These are phyloP conservation scores for Ictidomys tridecemlineatus DNA, from an alignment of 2,113 vertebrate species.

Conservation along the genomic window DNA sequence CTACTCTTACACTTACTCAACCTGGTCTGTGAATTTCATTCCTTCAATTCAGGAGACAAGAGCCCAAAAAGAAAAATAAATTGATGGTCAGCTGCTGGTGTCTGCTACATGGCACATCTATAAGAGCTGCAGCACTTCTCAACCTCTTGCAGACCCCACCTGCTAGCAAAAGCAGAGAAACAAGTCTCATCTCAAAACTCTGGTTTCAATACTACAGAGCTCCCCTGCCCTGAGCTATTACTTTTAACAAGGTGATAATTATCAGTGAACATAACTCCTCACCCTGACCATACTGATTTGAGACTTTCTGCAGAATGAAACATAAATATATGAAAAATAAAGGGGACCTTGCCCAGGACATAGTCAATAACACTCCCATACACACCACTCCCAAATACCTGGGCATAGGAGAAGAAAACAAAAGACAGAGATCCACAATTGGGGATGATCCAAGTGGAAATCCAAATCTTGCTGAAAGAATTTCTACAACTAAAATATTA, in stretches of 20 bases:
- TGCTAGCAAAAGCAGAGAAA: too few species aligned
- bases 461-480: background rate
- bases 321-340: background rate
- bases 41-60: too few species aligned
- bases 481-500: background rate
- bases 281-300: background rate
- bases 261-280: background rate
- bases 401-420: background rate
- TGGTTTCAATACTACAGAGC: background rate
- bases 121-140: too few species aligned
- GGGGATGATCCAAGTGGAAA: background rate
- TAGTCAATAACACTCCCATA: background rate
- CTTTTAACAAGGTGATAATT: background rate
- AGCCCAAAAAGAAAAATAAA: too few species aligned
- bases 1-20: too few species aligned
- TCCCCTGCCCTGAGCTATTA: background rate
- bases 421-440: background rate
- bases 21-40: too few species aligned
- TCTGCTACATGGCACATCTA: too few species aligned
- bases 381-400: background rate
- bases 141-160: too few species aligned
- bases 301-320: background rate
- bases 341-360: background rate
- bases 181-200: too few species aligned
- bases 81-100: too few species aligned